Evolutionary conservation across 2,797 vertebrate genomes (phyloP), one percentile per base, ranked within the genome.

Genomic region (Paratrypauchen microcephalus): DNA sequence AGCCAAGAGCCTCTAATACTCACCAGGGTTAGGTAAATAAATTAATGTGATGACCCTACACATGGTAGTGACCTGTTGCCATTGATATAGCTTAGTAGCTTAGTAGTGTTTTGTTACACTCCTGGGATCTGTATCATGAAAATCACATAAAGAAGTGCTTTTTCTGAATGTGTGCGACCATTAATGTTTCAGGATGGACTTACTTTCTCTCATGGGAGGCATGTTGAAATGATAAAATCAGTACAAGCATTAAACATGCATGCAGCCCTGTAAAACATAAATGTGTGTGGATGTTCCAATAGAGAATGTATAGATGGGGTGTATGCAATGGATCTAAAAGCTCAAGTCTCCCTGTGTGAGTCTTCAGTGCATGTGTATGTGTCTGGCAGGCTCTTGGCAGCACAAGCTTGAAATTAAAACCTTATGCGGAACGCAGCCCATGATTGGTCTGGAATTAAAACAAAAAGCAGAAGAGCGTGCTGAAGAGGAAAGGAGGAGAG

Each of bases 381-480:
- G 70, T 64, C 67, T 86, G 59, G 76, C 68, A 75, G 76, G 72
- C 73, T 88, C 84, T 60, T 12, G 55, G 75, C 56, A 61, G 81
- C 71, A 45, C 30, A 76, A 65, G 80, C 81, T 87, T 84, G 83
- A 90, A 91, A 92, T 92, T 77, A 89, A 91, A 90, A 87, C 84
- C 88, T 77, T 83, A 82, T 89, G 89, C 71, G 77, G 83, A 89
- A 89, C 78, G 62, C 23, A 16, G 75, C 78, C 86, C 75, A 64
- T 86, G 85, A 90, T 81, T 87, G 72, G 77, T 82, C 74, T 82
- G 86, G 83, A 91, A 87, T 87, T 90, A 88, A 91, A 91, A 91
- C 88, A 90, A 91, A 91, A 91, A 83, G 70, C 77, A 82, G 78
- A 75, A 26, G 71, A 80, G 77, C 36, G 59, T 62, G 39, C 30